phyloP scores from a whole-genome alignment of 2,113 vertebrate genomes.

The Paramormyrops kingsleyae region DNA sequence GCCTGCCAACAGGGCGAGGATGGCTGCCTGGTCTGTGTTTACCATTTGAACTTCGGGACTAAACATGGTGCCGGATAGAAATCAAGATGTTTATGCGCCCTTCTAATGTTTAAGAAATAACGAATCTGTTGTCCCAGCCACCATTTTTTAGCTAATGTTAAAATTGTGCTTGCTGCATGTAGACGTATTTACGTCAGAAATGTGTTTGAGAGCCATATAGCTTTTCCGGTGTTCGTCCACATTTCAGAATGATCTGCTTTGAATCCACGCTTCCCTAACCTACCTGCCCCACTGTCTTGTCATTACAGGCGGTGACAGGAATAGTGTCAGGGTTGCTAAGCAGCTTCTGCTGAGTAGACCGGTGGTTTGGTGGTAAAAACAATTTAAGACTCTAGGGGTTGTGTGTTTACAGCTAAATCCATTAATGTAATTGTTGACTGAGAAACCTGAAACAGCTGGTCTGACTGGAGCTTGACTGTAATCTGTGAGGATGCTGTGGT shows the following conservation, averaged over 20 bases:
- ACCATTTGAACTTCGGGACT: not conserved
- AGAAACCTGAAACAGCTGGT: not conserved
- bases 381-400: not conserved
- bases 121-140: not conserved
- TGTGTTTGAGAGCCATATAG: not conserved
- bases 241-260: not conserved
- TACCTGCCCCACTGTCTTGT: not conserved
- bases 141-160: not conserved
- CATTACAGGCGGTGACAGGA: not conserved
- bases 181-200: not conserved
- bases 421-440: not conserved
- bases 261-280: not conserved
- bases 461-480: not conserved
- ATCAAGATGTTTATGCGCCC: not conserved
- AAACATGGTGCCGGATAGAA: not conserved
- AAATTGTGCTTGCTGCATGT: not conserved
- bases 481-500: not conserved
- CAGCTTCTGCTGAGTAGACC: not conserved
- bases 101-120: not conserved
- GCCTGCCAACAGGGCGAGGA: not conserved
- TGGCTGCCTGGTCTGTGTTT: not conserved
- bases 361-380: not conserved
- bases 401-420: not conserved
- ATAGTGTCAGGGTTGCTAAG: not conserved
- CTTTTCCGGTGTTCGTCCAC: not conserved